Evolutionary conservation across 2,888 invertebrate genomes (phyloP).

Genomic region (Piscicola geometra): DNA sequence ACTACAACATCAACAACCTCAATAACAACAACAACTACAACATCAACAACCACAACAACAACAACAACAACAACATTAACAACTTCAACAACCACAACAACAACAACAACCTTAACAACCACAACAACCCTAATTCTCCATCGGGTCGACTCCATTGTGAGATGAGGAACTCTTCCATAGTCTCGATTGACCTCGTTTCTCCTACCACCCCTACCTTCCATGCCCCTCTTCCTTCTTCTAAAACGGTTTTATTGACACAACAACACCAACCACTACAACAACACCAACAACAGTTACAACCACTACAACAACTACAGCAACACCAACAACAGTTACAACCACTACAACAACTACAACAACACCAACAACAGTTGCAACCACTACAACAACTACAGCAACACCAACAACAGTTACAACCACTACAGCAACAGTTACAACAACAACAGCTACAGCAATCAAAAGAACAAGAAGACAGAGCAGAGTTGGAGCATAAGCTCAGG

Average conservation of each 20-base stretch:
- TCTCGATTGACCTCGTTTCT: too few relatives aligned
- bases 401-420: neutral
- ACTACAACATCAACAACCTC: neutral
- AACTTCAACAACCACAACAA: neutral
- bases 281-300: slow-evolving; percentile 13
- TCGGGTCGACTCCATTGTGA: too few relatives aligned
- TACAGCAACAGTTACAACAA: neutral
- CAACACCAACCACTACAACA: slow-evolving; percentile 16
- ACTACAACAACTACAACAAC: neutral
- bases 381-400: slow-evolving; percentile 5
- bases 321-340: neutral
- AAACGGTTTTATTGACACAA: neutral
- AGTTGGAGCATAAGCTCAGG: neutral
- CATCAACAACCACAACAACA: slow-evolving; percentile 16
- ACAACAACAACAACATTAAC: slow-evolving; percentile 17
- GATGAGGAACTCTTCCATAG: too few relatives aligned
- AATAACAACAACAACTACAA: slow-evolving; percentile 18
- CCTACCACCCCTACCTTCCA: too few relatives aligned
- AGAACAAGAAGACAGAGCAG: neutral
- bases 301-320: slow-evolving; percentile 10
- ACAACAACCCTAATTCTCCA: too few relatives aligned
- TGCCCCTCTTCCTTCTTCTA: neutral
- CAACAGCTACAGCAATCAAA: neutral
- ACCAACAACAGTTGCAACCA: neutral
- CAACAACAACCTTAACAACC: neutral